A percentile compares a stretch with the other conserved stretches of the same genome.
Evolutionary conservation across 2,888 invertebrate species (phyloP).

Genomic region (Heliconius erato): DNA sequence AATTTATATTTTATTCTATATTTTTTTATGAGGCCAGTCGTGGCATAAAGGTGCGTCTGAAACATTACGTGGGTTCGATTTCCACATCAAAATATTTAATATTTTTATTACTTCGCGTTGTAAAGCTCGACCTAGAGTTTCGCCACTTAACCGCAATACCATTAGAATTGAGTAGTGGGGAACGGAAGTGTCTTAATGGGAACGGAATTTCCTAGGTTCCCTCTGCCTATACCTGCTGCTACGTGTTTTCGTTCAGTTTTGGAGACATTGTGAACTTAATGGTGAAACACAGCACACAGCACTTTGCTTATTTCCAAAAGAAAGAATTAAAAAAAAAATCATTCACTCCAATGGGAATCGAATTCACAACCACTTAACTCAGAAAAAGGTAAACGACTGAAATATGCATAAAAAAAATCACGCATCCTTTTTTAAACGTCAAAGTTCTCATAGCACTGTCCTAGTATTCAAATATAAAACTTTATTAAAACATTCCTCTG

Average conservation of each 20-base stretch:
- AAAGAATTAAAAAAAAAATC: no score
- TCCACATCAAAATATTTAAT: not conserved
- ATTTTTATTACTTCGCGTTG: not conserved
- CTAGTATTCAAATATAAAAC: conserved; percentile 4
- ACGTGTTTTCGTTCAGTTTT: no score
- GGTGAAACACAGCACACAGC: no score
- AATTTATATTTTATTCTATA: not conserved
- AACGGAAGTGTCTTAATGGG: no score
- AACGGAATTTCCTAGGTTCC: no score
- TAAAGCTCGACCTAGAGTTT: not conserved
- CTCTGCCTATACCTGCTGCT: no score
- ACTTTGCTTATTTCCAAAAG: no score
- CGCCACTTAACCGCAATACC: not conserved
- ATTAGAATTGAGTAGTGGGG: not conserved
- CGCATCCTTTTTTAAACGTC: not conserved
- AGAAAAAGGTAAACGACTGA: no score
- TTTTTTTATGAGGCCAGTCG: not conserved
- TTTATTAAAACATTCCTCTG: conserved; percentile 23
- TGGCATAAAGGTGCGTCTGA: not conserved
- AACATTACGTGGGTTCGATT: not conserved
- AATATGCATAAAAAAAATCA: not conserved
- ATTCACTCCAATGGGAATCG: no score
- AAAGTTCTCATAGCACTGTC: not conserved
- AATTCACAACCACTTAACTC: no score
- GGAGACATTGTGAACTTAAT: no score